phyloP scores from a whole-genome alignment of 2,797 vertebrate species.

The Zalophus californianus region DNA sequence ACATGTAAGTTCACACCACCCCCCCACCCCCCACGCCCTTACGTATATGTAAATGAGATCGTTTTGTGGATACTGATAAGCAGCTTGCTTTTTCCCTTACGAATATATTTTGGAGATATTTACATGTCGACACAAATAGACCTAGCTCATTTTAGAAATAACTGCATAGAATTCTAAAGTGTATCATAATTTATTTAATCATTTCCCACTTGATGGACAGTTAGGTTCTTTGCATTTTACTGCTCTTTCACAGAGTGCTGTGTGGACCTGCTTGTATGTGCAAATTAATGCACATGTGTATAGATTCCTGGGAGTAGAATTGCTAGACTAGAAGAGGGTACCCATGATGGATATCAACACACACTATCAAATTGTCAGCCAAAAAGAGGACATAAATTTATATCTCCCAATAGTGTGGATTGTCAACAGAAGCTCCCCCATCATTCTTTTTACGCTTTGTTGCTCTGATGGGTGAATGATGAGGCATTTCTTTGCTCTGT shows the following conservation, averaged over 20 bases:
- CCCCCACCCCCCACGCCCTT: background rate
- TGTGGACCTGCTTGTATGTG: background rate
- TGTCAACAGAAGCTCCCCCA: background rate
- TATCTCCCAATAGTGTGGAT: background rate
- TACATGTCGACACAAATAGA: background rate
- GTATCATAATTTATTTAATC: background rate
- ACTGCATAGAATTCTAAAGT: background rate
- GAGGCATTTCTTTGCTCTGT: background rate
- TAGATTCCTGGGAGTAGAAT: background rate
- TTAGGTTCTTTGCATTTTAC: background rate
- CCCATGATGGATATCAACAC: background rate
- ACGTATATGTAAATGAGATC: background rate
- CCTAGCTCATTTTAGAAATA: background rate
- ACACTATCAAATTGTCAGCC: background rate
- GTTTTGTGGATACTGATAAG: background rate
- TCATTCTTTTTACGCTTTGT: background rate
- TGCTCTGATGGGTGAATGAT: background rate
- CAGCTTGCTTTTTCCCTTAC: slow-evolving; percentile 21
- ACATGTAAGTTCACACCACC: background rate
- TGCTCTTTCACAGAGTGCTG: background rate
- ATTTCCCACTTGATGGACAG: background rate
- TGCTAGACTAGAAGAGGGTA: background rate
- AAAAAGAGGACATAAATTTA: background rate
- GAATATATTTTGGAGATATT: background rate
- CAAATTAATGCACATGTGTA: background rate